Base-by-base conservation (phyloP, 1,140 invertebrate genomes). In the Drosophila yakuba region DNA sequence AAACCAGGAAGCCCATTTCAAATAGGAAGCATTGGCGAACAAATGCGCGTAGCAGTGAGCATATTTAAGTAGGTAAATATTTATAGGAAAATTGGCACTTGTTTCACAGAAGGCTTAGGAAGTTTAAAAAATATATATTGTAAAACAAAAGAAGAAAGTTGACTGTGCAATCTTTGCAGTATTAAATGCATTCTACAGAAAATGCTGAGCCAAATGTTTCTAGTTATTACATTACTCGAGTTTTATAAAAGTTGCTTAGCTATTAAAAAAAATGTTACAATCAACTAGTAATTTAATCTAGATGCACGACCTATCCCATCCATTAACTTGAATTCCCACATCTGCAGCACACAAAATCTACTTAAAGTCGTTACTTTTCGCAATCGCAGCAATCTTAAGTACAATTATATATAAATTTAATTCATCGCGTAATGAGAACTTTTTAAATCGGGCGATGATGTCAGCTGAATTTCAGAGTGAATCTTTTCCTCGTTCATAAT, bases 401-500 rank as follows among this genome's bases (percentile, higher is more conserved):
- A 52, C 47, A 66, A 66, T 67, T 69, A 47, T 55, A 69, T 66
- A 55, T 47, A 47, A 50, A 66, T 66, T 52, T 2, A 62, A 44
- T 57, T 69, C 51, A 41, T 17, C 39, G 44, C 28, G 28, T 41
- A 71, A 71, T 69, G 51, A 69, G 63, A 58, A 69, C 52, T 69
- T 57, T 69, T 58, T 58, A 71, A 71, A 50, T 7, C 7, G 15
- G 20, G 20, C 67, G 44, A 71, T 71, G 67, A 71, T 71, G 64
- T 71, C 67, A 71, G 67, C 64, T 71, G 10, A 41, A 50, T 50
- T 58, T 58, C 44, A 58, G 52, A 71, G 38, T 58, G 67, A 71
- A 71, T 71, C 64, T 71, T 57, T 71, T 71, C 28, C 67, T 57
- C 48, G 64, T 69, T 71, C 12, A 50, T 41, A 56, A 67, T 67